These are phyloP conservation scores for Biston betularia DNA, from an alignment of 2,888 invertebrate species.

Conservation along the genomic window DNA sequence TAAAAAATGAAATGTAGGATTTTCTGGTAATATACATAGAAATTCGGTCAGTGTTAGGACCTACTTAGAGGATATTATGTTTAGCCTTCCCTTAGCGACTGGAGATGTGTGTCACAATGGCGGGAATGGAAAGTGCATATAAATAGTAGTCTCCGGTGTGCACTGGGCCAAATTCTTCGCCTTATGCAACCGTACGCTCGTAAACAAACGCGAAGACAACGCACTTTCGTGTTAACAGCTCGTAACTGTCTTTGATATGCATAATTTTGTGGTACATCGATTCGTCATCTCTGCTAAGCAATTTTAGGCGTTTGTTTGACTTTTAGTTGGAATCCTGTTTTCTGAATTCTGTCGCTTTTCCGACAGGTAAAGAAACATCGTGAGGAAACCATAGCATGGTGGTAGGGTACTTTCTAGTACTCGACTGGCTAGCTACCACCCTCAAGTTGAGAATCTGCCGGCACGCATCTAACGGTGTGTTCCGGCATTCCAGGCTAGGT, in stretches of 20 bases:
- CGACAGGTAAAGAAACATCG: constrained; percentile 5
- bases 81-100: constrained; percentile 72
- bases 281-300: constrained; percentile 25
- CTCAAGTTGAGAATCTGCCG: too few species aligned
- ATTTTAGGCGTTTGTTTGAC: constrained; percentile 15
- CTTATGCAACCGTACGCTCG: constrained; percentile 73
- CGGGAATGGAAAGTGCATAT: constrained; percentile 77
- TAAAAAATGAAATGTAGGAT: too few species aligned
- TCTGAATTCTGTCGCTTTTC: constrained; percentile 5
- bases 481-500: too few species aligned
- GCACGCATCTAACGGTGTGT: too few species aligned
- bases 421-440: too few species aligned
- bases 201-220: constrained; percentile 68
- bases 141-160: constrained; percentile 64
- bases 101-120: constrained; percentile 72
- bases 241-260: constrained; percentile 47
- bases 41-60: constrained; percentile 38
- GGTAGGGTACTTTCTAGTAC: too few species aligned
- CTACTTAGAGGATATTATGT: constrained; percentile 61
- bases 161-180: constrained; percentile 68
- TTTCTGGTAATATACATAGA: constrained; percentile 6
- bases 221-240: constrained; percentile 55
- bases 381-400: too few species aligned
- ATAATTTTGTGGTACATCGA: constrained; percentile 43
- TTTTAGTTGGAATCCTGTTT: constrained; percentile 4